These are phyloP conservation scores for Bufo bufo DNA, from an alignment of 2,113 vertebrate genomes.

Conservation along the genomic window DNA sequence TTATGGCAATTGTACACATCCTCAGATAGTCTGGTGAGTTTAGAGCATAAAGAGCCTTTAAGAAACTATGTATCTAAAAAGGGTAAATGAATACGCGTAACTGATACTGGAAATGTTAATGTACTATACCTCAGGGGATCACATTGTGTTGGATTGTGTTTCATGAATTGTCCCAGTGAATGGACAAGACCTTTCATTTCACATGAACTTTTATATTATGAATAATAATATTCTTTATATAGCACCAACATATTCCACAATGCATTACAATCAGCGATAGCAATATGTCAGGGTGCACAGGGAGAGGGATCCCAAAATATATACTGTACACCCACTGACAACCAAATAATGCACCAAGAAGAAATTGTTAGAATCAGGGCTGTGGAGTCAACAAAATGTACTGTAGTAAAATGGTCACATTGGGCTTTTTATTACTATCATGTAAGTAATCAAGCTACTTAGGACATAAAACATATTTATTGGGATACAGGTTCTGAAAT, in stretches of 20 bases:
- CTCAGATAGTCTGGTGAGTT: not conserved
- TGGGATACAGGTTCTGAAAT: too few relatives aligned
- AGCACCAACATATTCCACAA: not conserved
- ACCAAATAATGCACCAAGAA: too few relatives aligned
- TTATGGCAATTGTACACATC: not conserved
- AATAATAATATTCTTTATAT: not conserved
- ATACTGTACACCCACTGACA: too few relatives aligned
- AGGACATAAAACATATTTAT: too few relatives aligned
- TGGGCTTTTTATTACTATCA: too few relatives aligned
- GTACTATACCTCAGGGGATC: not conserved
- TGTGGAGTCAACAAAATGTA: too few relatives aligned
- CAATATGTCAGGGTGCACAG: not conserved
- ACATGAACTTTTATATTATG: conserved; percentile 3
- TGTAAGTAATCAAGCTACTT: too few relatives aligned
- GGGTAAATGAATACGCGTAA: not conserved
- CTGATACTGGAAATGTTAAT: not conserved
- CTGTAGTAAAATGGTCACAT: too few relatives aligned
- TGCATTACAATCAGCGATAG: not conserved
- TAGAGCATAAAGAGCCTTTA: not conserved
- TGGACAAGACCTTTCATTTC: not conserved
- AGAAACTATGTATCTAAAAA: not conserved
- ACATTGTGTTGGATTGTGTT: not conserved
- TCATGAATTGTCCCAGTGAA: not conserved
- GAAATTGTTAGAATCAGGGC: too few relatives aligned
- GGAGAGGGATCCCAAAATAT: too few relatives aligned